These are phyloP conservation scores for Cheilosia scutellata DNA, from an alignment of 2,888 invertebrate genomes.

Conservation along the genomic window DNA sequence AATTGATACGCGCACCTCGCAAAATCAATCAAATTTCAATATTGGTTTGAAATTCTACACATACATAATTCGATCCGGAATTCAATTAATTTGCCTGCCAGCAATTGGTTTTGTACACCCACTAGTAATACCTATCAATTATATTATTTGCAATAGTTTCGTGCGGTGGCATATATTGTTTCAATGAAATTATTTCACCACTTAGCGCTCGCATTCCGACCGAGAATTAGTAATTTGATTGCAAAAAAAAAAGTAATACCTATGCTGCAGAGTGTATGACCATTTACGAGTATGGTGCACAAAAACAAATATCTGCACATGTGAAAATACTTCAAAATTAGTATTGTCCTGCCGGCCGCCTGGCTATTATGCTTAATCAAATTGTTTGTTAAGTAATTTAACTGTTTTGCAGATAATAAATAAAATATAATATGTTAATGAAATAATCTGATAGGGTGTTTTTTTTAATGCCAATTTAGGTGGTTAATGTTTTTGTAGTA, in stretches of 20 bases:
- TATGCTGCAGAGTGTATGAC: too few species aligned
- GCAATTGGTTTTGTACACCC: constrained; percentile 15
- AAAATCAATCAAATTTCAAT: constrained; percentile 47
- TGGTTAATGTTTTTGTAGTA: too few species aligned
- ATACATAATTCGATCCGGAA: constrained; percentile 38
- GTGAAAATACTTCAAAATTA: too few species aligned
- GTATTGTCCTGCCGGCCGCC: too few species aligned
- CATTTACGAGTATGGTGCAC: too few species aligned
- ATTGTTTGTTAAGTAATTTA: too few species aligned
- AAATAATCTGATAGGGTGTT: too few species aligned
- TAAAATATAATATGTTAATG: too few species aligned
- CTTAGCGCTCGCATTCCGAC: neutral
- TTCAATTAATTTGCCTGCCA: constrained; percentile 53
- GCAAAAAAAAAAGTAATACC: neutral
- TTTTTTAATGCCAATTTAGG: too few species aligned
- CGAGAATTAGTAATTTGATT: neutral
- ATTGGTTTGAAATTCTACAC: constrained; percentile 19
- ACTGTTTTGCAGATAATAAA: too few species aligned
- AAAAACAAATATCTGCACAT: too few species aligned
- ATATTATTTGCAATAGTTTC: constrained; percentile 43
- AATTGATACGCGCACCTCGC: neutral
- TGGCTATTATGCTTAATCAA: too few species aligned
- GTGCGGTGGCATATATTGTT: constrained; percentile 42
- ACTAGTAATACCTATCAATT: constrained; percentile 46
- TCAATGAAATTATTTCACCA: constrained; percentile 19